Evolutionary conservation across 2,888 invertebrate genomes (phyloP), one percentile per base, ranked within the genome.

Genomic region (Byasa hedistus): DNA sequence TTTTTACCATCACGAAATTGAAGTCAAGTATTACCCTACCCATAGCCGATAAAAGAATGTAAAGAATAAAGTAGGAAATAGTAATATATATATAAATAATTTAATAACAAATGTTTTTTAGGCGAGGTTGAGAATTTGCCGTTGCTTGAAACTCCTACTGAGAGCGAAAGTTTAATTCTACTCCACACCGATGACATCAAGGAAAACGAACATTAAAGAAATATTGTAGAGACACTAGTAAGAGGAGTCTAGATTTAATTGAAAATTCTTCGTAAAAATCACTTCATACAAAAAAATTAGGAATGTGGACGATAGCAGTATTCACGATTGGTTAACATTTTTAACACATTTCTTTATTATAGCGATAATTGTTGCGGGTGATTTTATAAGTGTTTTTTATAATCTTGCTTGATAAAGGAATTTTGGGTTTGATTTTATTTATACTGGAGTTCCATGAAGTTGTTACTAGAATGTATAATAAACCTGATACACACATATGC

Each of bases 41-140:
- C 15, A 15, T 39, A 39, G 39, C 39, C 15, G 15, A 39, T 15
- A 15, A 12, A 39, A 15, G 2, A 39, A 39, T 39, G 39, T 39
- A 39, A 39, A 15, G 3, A 39, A 39, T 17, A 39, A 12, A 10
- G 10, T 32, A 32, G 10, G 32, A 32, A 32, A 5, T 7, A 7
- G 10, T 32, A 32, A 32, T 10, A 10, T 32, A 32, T 27, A 27
- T 5, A 15, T 39, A 15, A 2, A 12, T 15, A 0, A 8, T 21
- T n/a, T 51, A 15, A 51, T 7, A n/a, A 21, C 21, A 51, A 51
- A 48, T 54, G 7, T 54, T 19, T 51, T 54, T 54, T 83, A 91
- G 91, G 91, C 72, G 91, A 91, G 70, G 87, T 87, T 55, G 91
- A 91, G 71, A 91, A 89, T 66, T 77, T 91, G 66, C 84, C 87